phyloP scores from a whole-genome alignment of 2,113 vertebrate species.

The Orientallactaga bullata region DNA sequence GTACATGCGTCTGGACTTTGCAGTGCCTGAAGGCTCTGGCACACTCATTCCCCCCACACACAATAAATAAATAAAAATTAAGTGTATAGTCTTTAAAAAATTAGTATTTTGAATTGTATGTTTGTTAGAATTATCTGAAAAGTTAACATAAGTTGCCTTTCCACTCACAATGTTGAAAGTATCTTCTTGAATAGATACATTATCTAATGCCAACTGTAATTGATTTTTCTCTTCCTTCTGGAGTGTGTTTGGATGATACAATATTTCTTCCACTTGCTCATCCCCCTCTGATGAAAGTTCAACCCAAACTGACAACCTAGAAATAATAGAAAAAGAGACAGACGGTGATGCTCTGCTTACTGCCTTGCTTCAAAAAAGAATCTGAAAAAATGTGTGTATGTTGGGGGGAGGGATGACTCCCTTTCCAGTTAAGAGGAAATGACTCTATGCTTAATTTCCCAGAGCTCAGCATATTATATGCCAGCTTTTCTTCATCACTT shows the following conservation, averaged over 20 bases:
- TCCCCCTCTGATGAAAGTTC: constrained; percentile 72
- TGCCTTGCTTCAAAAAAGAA: constrained; percentile 63
- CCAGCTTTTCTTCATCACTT: neutral
- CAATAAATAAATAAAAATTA: too few relatives aligned
- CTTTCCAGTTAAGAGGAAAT: constrained; percentile 71
- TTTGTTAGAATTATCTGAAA: constrained; percentile 4
- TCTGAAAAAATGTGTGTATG: constrained; percentile 65
- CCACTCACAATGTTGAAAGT: constrained; percentile 42
- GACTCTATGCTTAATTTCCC: constrained; percentile 74
- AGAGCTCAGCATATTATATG: constrained; percentile 52
- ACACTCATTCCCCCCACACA: too few relatives aligned
- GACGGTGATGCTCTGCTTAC: constrained; percentile 38
- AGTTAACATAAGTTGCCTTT: constrained; percentile 27
- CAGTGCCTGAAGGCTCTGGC: neutral
- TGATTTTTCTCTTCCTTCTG: constrained; percentile 57
- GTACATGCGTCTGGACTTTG: too few relatives aligned
- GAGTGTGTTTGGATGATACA: constrained; percentile 59
- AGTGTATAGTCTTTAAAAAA: too few relatives aligned
- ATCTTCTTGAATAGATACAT: constrained; percentile 16
- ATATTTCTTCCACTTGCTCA: constrained; percentile 68
- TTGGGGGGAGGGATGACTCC: constrained; percentile 6
- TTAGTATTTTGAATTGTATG: neutral
- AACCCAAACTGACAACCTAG: constrained; percentile 73
- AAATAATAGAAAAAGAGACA: constrained; percentile 56
- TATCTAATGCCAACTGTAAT: constrained; percentile 37